phyloP scores from a whole-genome alignment of 2,113 vertebrate species.

The Ia io region DNA sequence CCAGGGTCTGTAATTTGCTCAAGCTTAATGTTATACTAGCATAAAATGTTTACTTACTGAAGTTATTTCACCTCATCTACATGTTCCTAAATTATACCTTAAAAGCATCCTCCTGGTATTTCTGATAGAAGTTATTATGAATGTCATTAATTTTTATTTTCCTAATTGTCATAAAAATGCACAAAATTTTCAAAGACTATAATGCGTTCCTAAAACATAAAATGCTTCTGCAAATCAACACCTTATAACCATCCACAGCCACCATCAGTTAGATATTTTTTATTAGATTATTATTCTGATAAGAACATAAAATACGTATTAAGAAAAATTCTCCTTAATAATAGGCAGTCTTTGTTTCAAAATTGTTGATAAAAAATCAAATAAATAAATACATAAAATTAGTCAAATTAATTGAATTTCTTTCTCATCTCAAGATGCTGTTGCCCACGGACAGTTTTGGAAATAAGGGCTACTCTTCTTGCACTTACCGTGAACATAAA shows the following conservation, averaged over 20 bases:
- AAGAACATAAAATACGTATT: conserved; percentile 2
- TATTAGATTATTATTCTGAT: neutral
- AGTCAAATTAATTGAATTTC: neutral
- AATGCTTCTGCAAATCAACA: neutral
- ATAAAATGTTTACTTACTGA: neutral
- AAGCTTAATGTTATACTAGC: neutral
- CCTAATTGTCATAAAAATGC: neutral
- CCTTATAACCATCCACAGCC: neutral
- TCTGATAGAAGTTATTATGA: neutral
- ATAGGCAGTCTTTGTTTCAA: neutral
- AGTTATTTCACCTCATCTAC: neutral
- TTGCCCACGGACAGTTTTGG: neutral
- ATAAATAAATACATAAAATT: conserved; percentile 16
- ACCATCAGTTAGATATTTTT: neutral
- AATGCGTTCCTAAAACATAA: neutral
- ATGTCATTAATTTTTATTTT: neutral
- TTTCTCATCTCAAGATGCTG: neutral
- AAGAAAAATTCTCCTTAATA: neutral
- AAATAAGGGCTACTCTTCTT: neutral
- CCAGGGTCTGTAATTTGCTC: neutral
- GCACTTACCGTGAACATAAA: neutral
- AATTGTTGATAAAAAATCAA: neutral
- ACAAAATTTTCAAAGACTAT: neutral
- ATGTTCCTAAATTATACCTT: neutral
- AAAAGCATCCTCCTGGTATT: neutral